Percentiles rank a stretch among this genome's conserved stretches.
Conservation (phyloP, 1,140 invertebrate species). For the Drosophila teissieri region DNA sequence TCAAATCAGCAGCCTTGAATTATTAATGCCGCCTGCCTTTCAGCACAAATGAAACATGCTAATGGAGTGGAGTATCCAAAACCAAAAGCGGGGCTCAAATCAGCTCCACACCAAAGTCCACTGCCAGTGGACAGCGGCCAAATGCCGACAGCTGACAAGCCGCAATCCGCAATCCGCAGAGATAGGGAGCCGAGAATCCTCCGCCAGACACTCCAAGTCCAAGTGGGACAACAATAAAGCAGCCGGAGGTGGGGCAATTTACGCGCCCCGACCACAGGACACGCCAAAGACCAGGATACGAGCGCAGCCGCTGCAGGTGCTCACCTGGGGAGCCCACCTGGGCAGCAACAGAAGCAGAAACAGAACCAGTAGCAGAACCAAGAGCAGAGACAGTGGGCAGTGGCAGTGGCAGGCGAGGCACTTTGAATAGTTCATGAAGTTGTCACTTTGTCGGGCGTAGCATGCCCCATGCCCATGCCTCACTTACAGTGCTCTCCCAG, state of each 20-base stretch:
- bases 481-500: slow-evolving; percentile 33
- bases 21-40: slow-evolving; percentile 57
- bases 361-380: neutral
- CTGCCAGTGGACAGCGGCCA: slow-evolving; percentile 52
- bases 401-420: slow-evolving; percentile 9
- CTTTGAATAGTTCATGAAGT: slow-evolving; percentile 79
- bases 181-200: slow-evolving; percentile 3
- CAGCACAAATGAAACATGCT: slow-evolving; percentile 28
- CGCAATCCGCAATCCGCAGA: slow-evolving; percentile 62
- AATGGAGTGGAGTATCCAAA: slow-evolving; percentile 39
- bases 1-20: slow-evolving; percentile 53
- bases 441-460: slow-evolving; percentile 65
- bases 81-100: slow-evolving; percentile 24
- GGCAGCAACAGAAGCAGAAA: neutral
- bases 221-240: slow-evolving; percentile 21
- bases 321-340: slow-evolving; percentile 14
- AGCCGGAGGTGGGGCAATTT: slow-evolving; percentile 44
- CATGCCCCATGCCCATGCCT: neutral
- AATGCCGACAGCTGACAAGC: slow-evolving; percentile 75
- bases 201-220: neutral
- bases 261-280: slow-evolving; percentile 59
- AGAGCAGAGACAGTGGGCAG: too few species aligned
- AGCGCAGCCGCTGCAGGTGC: neutral
- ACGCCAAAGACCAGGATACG: slow-evolving; percentile 32
- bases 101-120: slow-evolving; percentile 50